Conservation (phyloP, 37 sponge, comb jelly and placozoan species). For the Amphimedon queenslandica region DNA sequence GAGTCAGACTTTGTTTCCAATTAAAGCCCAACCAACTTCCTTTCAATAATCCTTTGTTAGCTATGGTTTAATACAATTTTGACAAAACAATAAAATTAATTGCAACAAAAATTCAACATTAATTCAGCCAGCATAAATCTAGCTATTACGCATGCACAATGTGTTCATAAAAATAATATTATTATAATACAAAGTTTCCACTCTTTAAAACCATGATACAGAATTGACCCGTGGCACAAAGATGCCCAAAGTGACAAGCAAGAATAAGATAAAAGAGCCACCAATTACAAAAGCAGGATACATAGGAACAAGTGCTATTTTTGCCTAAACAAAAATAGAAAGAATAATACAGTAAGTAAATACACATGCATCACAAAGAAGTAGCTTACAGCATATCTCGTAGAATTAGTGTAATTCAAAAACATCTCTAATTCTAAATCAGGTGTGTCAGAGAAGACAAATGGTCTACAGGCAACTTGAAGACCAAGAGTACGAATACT, state of each 20-base stretch:
- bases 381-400: slow-evolving; percentile 39
- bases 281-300: slow-evolving; percentile 58
- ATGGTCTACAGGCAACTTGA: slow-evolving; percentile 61
- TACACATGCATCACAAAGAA: not conserved
- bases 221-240: not conserved
- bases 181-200: no score
- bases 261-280: slow-evolving; percentile 19
- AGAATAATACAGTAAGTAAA: not conserved
- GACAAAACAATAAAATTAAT: no score
- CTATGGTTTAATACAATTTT: no score
- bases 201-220: slow-evolving; percentile 9
- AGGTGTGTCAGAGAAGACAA: slow-evolving; percentile 55
- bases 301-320: slow-evolving; percentile 52
- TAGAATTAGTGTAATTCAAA: slow-evolving; percentile 50
- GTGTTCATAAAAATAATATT: no score
- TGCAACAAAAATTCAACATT: no score
- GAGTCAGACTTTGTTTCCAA: no score
- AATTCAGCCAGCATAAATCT: no score
- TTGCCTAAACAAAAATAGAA: slow-evolving; percentile 39
- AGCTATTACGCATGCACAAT: no score
- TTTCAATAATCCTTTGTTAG: no score
- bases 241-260: slow-evolving; percentile 6
- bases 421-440: slow-evolving; percentile 62
- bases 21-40: no score
- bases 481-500: slow-evolving; percentile 49